Evolutionary conservation across 2,888 invertebrate species (phyloP), one percentile per base, ranked within the genome.

Genomic region (Ormyrus thymus): DNA sequence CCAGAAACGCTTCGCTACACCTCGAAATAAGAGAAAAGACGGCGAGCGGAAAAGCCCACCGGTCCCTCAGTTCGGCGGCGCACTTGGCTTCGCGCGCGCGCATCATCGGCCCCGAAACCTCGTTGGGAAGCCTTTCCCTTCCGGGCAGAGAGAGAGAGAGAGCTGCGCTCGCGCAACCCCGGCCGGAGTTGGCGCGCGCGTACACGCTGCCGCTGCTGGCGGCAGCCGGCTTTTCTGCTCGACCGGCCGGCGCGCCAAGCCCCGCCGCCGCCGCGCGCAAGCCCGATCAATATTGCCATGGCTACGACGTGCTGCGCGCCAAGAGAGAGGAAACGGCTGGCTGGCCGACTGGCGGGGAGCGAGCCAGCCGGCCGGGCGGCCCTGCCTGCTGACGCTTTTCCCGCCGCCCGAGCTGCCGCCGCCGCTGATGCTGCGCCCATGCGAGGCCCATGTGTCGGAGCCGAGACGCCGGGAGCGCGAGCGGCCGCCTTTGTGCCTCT

Each of bases 201-300:
- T 43, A 45, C n/a, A 46, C 56, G 55, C 48, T 46, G 9, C 15
- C 11, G 48, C 59, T 48, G 72, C 70, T 70, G 62, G 73, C 78
- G 82, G 79, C 81, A 76, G 82, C 81, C 81, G 76, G 79, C 81
- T 81, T 68, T 80, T 80, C 82, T 82, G 66, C 78, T 65, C 79
- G 65, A 66, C 78, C 80, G 80, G 76, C 80, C 72, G 80, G 75
- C 75, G 79, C 71, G 58, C 62, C 46, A 13, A 66, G 78, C 74
- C 13, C 59, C 69, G 80, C 82, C 29, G 29, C 76, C 62, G 45
- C 62, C 29, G 29, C 29, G 29, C 29, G 29, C 29, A 29, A 29
- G 29, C 29, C 82, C 83, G 88, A 88, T 88, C 88, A 88, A 88
- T 88, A 88, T 88, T 87, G 87, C 88, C 88, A 88, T 88, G 88